Evolutionary conservation across 1,140 invertebrate species (phyloP).

Genomic region (Mactra quadrangularis): DNA sequence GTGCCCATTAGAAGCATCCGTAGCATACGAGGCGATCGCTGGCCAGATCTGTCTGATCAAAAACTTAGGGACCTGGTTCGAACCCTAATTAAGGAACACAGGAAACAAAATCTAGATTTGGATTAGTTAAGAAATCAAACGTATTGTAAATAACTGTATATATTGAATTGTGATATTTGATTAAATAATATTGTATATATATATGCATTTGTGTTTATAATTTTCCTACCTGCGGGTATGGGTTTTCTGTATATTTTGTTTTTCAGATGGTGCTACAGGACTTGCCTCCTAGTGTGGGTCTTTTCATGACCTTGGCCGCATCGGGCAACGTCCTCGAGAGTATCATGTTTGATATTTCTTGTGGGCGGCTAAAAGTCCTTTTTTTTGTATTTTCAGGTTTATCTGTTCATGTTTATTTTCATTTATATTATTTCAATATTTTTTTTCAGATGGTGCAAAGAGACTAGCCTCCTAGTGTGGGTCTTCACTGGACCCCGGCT

Average conservation of each 20-base stretch:
- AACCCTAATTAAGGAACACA: background rate
- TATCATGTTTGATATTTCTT: too few species aligned
- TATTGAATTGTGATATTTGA: background rate
- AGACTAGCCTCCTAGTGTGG: too few species aligned
- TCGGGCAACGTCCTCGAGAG: too few species aligned
- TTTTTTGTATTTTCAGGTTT: too few species aligned
- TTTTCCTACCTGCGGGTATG: background rate
- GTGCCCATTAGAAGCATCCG: background rate
- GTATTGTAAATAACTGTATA: background rate
- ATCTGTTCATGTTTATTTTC: too few species aligned
- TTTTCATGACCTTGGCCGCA: too few species aligned
- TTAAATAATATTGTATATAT: background rate
- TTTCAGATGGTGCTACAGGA: background rate
- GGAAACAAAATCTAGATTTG: background rate
- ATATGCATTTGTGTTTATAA: background rate
- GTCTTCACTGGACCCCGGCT: too few species aligned
- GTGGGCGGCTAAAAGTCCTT: too few species aligned
- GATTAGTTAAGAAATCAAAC: background rate
- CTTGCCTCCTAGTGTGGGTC: slow-evolving; percentile 9
- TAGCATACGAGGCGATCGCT: background rate
- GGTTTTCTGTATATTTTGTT: background rate
- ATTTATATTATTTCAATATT: too few species aligned
- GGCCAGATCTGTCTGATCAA: background rate
- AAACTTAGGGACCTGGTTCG: background rate
- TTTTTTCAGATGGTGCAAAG: too few species aligned